Evolutionary conservation across 2,113 vertebrate genomes (phyloP), one percentile per base, ranked within the genome.

Genomic region (Poeciliopsis prolifica): DNA sequence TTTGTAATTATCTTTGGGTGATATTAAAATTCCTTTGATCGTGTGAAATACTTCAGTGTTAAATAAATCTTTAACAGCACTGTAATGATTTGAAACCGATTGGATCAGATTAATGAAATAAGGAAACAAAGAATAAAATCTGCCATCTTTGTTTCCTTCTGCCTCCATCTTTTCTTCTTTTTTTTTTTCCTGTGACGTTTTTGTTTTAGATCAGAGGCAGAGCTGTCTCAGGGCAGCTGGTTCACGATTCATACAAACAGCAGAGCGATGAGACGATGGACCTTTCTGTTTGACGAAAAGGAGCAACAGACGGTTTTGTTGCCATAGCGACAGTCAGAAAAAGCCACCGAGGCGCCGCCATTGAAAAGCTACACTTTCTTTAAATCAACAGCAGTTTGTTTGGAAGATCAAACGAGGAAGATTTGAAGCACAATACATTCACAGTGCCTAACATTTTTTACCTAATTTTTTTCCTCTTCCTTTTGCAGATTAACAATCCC

Each of bases 231-330:
- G 40, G 8, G 12, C 42, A 40, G n/a, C 35, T 42, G 13, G 64
- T 65, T 65, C 22, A 65, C n/a, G 33, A 31, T 37, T 65, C 65
- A 67, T 26, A 67, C 15, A 40, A 65, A 40, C 65, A 67, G 15
- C 65, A 28, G 26, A 29, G 6, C 65, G 19, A 29, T 7, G 24
- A 65, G 63, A 65, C 5, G 11, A 7, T 22, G 31, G n/a, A 24
- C 33, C 13, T 44, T 14, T 67, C 65, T 17, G 37, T 26, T 19
- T 3, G 65, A 42, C 40, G 28, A 44, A 40, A 42, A 44, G 65
- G 37, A 9, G 37, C 17, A 48, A 67, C 40, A 67, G 37, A 29
- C 19, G 65, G 31, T 29, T 44, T 44, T 48, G 40, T 44, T 67
- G 40, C 65, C 17, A 67, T 44, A 48, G 65, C 3, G n/a, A 67